A percentile compares a stretch with the other conserved stretches of the same genome.
Conservation (phyloP, 2,113 vertebrate genomes). For the Lampris incognitus region DNA sequence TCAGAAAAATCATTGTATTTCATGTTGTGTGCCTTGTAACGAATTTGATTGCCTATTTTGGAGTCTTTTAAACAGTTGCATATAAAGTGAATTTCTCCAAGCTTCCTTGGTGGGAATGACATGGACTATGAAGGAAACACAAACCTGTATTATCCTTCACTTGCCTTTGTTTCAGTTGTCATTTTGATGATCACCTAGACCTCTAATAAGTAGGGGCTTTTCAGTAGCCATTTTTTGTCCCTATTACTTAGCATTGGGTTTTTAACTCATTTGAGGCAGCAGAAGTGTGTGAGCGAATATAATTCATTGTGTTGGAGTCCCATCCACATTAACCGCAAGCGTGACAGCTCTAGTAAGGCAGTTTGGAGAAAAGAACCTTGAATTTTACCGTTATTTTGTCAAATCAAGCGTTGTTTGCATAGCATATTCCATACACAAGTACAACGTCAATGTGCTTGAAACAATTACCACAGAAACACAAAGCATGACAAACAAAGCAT, state of each 20-base stretch:
- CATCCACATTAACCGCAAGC: not conserved
- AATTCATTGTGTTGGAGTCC: too few species aligned
- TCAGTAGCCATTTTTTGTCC: too few species aligned
- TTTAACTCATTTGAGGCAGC: not conserved
- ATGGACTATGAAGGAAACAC: slow-evolving; percentile 2
- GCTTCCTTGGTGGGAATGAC: not conserved
- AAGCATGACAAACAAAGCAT: too few species aligned
- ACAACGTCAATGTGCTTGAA: too few species aligned
- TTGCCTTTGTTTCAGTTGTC: slow-evolving; percentile 16
- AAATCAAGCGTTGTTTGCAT: too few species aligned
- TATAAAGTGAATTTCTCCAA: slow-evolving; percentile 1
- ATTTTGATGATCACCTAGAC: not conserved
- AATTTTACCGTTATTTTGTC: too few species aligned
- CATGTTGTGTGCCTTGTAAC: slow-evolving; percentile 45
- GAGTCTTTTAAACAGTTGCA: slow-evolving; percentile 24
- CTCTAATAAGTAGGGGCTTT: too few species aligned
- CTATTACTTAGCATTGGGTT: too few species aligned
- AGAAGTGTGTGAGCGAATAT: not conserved
- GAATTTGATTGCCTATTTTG: slow-evolving; percentile 39
- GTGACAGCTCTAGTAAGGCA: too few species aligned
- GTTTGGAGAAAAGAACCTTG: too few species aligned
- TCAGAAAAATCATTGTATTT: slow-evolving; percentile 44
- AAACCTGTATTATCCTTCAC: not conserved
- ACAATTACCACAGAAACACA: too few species aligned
- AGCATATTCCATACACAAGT: too few species aligned